These are phyloP conservation scores for Nestor notabilis DNA, from an alignment of 2,113 vertebrate genomes.

Conservation along the genomic window DNA sequence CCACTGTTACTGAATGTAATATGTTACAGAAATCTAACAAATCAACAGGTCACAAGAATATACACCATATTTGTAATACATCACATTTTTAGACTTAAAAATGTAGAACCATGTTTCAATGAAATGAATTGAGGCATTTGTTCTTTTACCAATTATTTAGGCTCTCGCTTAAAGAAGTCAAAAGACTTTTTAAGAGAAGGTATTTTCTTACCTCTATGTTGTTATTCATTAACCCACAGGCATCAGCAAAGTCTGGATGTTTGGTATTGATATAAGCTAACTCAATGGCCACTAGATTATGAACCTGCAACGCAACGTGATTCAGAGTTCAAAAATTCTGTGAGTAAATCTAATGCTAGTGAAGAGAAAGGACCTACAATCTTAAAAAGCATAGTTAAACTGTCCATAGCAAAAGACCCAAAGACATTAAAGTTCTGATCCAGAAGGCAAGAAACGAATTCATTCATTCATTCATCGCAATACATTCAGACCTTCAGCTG, in stretches of 20 bases:
- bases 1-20: background rate
- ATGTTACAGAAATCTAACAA: background rate
- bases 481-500: background rate
- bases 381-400: background rate
- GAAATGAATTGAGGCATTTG: background rate
- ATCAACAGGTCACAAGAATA: background rate
- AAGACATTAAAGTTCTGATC: background rate
- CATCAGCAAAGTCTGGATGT: constrained; percentile 98
- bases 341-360: background rate
- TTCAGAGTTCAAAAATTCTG: background rate
- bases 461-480: background rate
- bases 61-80: background rate
- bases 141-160: background rate
- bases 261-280: constrained; percentile 99
- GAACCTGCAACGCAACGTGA: constrained; percentile 80
- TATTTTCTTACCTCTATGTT: constrained; percentile 90
- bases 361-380: background rate
- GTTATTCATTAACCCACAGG: constrained; percentile 96
- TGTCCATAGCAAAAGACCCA: background rate
- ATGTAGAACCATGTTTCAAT: background rate
- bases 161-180: background rate
- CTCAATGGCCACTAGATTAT: constrained; percentile 97
- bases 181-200: background rate
- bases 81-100: background rate
- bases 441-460: background rate